Base-by-base conservation (phyloP, 1,140 invertebrate genomes). In the Microplitis demolitor region DNA sequence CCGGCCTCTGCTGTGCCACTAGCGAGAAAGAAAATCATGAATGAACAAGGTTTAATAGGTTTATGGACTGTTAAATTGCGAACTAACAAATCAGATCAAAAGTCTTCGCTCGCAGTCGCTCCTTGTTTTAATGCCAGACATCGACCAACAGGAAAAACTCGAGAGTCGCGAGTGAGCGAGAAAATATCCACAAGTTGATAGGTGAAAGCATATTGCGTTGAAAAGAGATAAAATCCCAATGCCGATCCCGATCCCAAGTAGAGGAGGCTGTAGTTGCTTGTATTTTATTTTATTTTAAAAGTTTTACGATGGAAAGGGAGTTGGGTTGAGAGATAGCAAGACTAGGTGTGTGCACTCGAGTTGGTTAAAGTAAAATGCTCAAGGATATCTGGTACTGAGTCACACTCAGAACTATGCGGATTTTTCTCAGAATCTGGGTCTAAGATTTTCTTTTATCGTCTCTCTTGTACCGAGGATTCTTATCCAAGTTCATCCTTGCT, bases 311-410 rank as follows among this genome's bases (percentile, higher is more conserved):
- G 54, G 67, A 69, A 69, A 69, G 67, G 69, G 51, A 60, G 37
- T 16, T 45, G 58, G 58, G 33, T 51, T 37, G 56, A 35, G 61
- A 60, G 16, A 53, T 75, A 72, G 69, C 51, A 35, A 66, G 54
- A 69, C 56, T 34, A 51, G 31, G 34, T 69, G 56, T 74, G 72
- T 69, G 56, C 53, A 62, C 61, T 68, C 60, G 35, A 60, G 35
- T 63, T 76, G 75, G 72, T 67, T 74, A 68, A 74, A 70, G 77
- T 62, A 76, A 79, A 80, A 76, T 63, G 79, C 72, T 78, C 79
- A 81, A 83, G 79, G 80, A 82, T 77, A 83, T 80, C 80, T 74
- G 75, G 79, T 80, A 80, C 72, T 81, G 80, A 80, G 72, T 82
- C 80, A 82, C 74, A 69, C 62, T 58, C 58, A 35, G 61, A 69